Base-by-base conservation (phyloP, 2,797 vertebrate species). In the Mallotus villosus region DNA sequence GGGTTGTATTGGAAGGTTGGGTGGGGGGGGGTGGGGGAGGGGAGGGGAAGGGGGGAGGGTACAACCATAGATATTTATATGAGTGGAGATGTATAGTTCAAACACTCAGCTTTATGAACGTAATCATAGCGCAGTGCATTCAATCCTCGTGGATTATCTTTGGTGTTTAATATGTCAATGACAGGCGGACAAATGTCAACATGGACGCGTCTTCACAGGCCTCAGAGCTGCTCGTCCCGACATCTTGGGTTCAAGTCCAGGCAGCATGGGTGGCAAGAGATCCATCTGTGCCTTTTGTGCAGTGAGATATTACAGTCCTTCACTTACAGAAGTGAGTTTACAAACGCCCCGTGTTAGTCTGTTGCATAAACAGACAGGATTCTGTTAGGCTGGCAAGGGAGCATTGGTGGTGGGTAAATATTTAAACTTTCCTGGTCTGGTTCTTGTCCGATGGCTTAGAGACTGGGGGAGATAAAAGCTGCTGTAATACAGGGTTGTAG, bases 381-480 rank as follows among this genome's bases (percentile, higher is more conserved):
- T 74, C 41, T 37, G 61, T 37, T 37, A 63, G 46, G 25, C 16
- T 68, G 72, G 46, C 66, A 46, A 49, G 58, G n/a, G 66, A 51
- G 58, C 25, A 73, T 17, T 74, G 37, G 55, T 41, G 49, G 63
- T 67, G 57, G 21, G 29, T 74, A 74, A 74, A 74, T 68, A 74
- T 74, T 68, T 74, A 55, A 74, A 68, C 67, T 68, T 58, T 63
- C 65, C 59, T 12, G 66, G 63, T 65, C 65, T 73, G 72, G 34
- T 24, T 67, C 62, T 66, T 55, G 58, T 68, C 17, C 46, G 14
- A 12, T 22, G 21, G 68, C 24, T 70, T 32, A 3, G n/a, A 41
- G 68, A 27, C 29, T 70, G 51, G 12, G 37, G 9, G 41, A 46
- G 41, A 46, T 46, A 46, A n/a, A n/a, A 55, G 51, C 14, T 17